Evolutionary conservation across 2,113 vertebrate species (phyloP).

Genomic region (Oxygymnocypris stewartii): DNA sequence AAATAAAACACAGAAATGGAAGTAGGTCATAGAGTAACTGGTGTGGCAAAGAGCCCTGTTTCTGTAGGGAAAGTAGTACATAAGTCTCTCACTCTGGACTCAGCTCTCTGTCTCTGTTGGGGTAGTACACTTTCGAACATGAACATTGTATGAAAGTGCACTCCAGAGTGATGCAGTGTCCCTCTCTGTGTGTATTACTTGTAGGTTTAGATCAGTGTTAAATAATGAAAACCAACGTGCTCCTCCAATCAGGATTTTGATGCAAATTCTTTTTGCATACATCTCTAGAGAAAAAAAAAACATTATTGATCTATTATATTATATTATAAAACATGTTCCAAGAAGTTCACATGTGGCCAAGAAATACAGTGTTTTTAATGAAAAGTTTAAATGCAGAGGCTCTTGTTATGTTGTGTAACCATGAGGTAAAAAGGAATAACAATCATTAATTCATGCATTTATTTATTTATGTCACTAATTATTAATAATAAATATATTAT

Average conservation of each 20-base stretch:
- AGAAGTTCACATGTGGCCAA: too few species aligned
- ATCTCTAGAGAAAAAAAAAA: background rate
- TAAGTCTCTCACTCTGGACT: constrained; percentile 47
- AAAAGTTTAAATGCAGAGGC: background rate
- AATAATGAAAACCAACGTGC: background rate
- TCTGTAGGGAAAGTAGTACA: constrained; percentile 62
- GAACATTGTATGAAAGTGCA: constrained; percentile 39
- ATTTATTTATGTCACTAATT: background rate
- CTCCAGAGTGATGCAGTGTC: constrained; percentile 29
- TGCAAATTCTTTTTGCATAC: background rate
- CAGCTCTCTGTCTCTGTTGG: constrained; percentile 32
- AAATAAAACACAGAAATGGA: constrained; percentile 72
- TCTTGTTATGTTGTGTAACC: background rate
- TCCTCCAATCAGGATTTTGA: background rate
- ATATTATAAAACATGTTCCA: too few species aligned
- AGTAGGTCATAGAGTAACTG: constrained; percentile 76
- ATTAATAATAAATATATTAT: background rate
- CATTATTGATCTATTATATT: too few species aligned
- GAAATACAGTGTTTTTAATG: background rate
- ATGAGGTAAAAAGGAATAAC: background rate
- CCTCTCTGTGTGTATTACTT: constrained; percentile 46
- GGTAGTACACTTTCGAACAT: constrained; percentile 32
- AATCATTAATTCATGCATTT: background rate
- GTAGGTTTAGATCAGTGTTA: background rate
- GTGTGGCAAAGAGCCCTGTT: constrained; percentile 72